Evolutionary conservation across 1,140 invertebrate species (phyloP).

Genomic region (Trinorchestia longiramus): DNA sequence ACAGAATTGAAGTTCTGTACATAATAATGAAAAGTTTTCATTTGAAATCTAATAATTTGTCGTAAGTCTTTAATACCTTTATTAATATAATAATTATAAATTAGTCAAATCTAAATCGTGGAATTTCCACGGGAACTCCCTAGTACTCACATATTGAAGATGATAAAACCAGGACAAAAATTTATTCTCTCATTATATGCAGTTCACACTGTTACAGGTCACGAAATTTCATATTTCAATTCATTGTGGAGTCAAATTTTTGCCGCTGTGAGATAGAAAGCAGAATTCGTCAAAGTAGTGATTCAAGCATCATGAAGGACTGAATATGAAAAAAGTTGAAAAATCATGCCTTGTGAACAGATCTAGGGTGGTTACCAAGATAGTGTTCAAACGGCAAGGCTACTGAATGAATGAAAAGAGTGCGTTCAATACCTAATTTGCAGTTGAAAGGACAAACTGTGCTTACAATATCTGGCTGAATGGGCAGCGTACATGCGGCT

Average conservation of each 20-base stretch:
- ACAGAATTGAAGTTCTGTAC: too few relatives aligned
- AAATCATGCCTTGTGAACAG: neutral
- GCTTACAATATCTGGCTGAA: neutral
- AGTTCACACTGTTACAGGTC: neutral
- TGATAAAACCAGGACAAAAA: too few relatives aligned
- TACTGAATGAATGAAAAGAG: neutral
- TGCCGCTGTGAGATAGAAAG: neutral
- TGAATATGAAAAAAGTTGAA: neutral
- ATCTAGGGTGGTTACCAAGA: neutral
- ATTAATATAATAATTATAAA: too few relatives aligned
- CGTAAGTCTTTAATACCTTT: too few relatives aligned
- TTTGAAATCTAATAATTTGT: too few relatives aligned
- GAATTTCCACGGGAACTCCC: too few relatives aligned
- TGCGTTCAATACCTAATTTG: neutral
- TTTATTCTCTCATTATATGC: neutral
- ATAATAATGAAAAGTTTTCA: too few relatives aligned
- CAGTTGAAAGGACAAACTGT: neutral
- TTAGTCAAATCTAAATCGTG: too few relatives aligned
- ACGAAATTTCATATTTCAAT: neutral
- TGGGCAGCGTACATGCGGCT: neutral
- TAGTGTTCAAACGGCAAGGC: neutral
- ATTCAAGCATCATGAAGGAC: neutral
- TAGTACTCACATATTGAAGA: too few relatives aligned
- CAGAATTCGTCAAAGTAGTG: neutral
- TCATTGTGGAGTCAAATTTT: neutral